A percentile compares a stretch with the other conserved stretches of the same genome.
Evolutionary conservation across 1,140 invertebrate species (phyloP).

Genomic region (Forficula auricularia): DNA sequence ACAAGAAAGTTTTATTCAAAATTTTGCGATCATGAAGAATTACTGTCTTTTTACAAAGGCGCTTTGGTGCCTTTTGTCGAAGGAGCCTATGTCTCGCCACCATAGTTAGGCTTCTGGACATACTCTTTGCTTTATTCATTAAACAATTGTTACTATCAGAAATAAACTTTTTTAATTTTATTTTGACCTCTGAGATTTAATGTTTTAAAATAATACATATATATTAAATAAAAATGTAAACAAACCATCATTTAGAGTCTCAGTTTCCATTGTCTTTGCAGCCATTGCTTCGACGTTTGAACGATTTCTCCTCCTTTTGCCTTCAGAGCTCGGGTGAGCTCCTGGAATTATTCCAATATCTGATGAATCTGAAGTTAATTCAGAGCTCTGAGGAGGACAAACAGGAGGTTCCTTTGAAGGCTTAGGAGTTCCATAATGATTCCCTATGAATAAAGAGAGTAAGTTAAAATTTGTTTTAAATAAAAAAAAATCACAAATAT

Average conservation of each 20-base stretch:
- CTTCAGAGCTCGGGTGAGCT: slow-evolving; percentile 35
- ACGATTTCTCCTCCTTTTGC: slow-evolving; percentile 35
- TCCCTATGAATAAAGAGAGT: slow-evolving; percentile 21
- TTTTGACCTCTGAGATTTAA: too few species aligned
- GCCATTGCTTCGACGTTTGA: slow-evolving; percentile 28
- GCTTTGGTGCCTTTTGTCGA: too few species aligned
- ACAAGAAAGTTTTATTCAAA: too few species aligned
- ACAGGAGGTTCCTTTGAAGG: slow-evolving; percentile 26
- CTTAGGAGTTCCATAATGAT: slow-evolving; percentile 37
- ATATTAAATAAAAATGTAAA: too few species aligned
- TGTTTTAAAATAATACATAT: too few species aligned
- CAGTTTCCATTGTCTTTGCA: slow-evolving; percentile 22
- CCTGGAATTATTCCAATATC: slow-evolving; percentile 27
- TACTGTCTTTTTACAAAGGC: too few species aligned
- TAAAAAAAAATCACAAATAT: background rate
- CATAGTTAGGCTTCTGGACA: too few species aligned
- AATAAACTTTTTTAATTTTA: too few species aligned
- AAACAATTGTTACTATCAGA: too few species aligned
- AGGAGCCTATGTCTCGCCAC: too few species aligned
- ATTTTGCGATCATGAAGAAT: too few species aligned
- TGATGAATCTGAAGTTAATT: slow-evolving; percentile 8
- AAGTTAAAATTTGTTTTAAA: background rate
- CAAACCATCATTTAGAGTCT: slow-evolving; percentile 5
- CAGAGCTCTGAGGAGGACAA: slow-evolving; percentile 14
- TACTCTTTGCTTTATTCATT: too few species aligned